Evolutionary conservation across 1,140 invertebrate genomes (phyloP), one percentile per base, ranked within the genome.

Genomic region (Zaprionus tsacasi): DNA sequence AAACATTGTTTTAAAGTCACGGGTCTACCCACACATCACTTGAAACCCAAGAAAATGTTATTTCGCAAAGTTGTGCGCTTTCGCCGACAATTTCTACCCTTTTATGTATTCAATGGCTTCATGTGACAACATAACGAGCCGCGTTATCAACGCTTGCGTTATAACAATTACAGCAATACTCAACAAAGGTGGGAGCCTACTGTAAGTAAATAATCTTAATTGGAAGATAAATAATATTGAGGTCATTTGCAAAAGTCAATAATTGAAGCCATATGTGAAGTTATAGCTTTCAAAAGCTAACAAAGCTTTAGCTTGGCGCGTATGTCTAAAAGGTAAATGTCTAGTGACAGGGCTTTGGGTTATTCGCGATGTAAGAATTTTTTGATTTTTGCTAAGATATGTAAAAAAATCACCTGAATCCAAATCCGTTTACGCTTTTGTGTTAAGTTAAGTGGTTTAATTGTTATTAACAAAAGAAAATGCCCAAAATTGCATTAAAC

Each of bases 31-130:
- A 48, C 38, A 48, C 36, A 38, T 21, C 35, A 36, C 13, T 17
- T 21, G 2, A 45, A 36, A 40, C 50, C 45, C 27, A 65, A 40
- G 7, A 81, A 72, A 75, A 89, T 89, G 85, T 3, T 89, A 45
- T 89, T 89, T 74, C 85, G 86, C 30, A 89, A 89, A 65, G 85
- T 78, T 52, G 61, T 54, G 21, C 75, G 77, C 5, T 76, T 76
- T 59, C 83, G 85, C 52, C 81, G 86, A 60, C 85, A 89, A 65
- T 89, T 85, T 90, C 55, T 89, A 15, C 86, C 85, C 6, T 89
- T 89, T 54, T 89, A 89, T 38, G 63, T 89, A 79, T 89, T 89
- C 43, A 89, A 89, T 85, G 85, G 85, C 13, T 89, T 89, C 60
- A 89, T 89, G 85, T 89, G 85, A 89, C 85, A 87, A 76, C 77